Evolutionary conservation across 1,140 invertebrate species (phyloP), one percentile per base, ranked within the genome.

Genomic region (Caenorhabditis tropicalis): DNA sequence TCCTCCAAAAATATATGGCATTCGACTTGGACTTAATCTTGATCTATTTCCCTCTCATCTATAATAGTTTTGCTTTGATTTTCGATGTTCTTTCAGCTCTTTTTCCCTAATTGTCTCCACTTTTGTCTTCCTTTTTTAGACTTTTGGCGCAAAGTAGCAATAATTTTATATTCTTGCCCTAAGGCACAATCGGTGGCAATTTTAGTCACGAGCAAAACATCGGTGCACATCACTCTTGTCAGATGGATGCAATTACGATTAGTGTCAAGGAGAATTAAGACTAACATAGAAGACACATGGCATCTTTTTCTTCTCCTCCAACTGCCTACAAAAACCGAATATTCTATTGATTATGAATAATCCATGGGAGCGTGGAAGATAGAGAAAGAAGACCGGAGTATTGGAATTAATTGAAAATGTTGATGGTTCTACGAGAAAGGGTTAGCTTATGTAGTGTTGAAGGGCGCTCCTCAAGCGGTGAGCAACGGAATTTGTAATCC

Each of bases 211-310:
- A 65, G 58, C 7, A 65, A 65, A 65, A 65, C 16, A 65, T 33
- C 33, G 33, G 36, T 27, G 65, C 65, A 74, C 65, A 74, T 43
- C 65, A 74, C 65, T 46, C 36, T 74, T 74, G 65, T 74, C 33
- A 74, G 36, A 74, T 74, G 36, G 65, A 74, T 39, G 65, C 65
- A 74, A 74, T 74, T 74, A 74, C 33, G n/a, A 39, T 24, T 43
- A 12, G 65, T 74, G 65, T 74, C 65, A 46, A 21, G n/a, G 36
- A 46, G 36, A 74, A 74, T 74, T 24, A 74, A 74, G 21, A 16
- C 53, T 29, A 24, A 58, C 53, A 31, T 58, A 19, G 48, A 51
- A 27, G 2, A 56, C 53, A 56, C 53, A 56, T 56, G 53, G 53
- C 24, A 12, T 27, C 21, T 27, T 56, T 56, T 56, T 10, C 10